These are phyloP conservation scores for Alca torda DNA, from an alignment of 2,797 vertebrate species.

Conservation along the genomic window DNA sequence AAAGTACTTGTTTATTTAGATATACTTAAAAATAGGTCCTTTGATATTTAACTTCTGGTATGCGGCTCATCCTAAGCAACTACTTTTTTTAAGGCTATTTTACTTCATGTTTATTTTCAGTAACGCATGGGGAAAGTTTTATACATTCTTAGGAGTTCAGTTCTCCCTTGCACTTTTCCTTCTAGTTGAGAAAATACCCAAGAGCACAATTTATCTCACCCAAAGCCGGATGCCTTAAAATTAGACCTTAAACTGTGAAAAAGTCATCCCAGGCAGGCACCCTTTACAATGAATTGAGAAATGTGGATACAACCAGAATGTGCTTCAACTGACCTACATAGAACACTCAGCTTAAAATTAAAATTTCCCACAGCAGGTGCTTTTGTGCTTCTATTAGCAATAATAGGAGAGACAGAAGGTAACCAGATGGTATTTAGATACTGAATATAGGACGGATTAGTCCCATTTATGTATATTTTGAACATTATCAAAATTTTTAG, in stretches of 20 bases:
- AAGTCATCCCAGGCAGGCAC: not conserved
- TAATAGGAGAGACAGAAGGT: not conserved
- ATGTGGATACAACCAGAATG: not conserved
- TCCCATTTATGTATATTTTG: not conserved
- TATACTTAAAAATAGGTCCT: slow-evolving; percentile 42
- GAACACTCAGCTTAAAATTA: slow-evolving; percentile 27
- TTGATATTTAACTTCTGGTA: slow-evolving; percentile 36
- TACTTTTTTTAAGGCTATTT: not conserved
- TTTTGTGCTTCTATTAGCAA: slow-evolving; percentile 32
- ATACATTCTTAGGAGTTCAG: not conserved
- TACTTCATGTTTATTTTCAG: not conserved
- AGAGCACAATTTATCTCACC: not conserved
- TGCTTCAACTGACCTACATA: slow-evolving; percentile 37
- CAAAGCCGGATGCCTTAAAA: not conserved
- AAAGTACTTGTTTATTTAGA: slow-evolving; percentile 25
- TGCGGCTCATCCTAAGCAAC: not conserved
- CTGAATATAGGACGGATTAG: not conserved
- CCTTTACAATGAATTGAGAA: not conserved
- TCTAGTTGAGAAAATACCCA: not conserved
- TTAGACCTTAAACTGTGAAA: slow-evolving; percentile 13
- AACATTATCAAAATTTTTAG: not conserved
- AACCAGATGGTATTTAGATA: slow-evolving; percentile 40
- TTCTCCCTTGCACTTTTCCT: not conserved
- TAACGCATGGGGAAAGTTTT: not conserved
- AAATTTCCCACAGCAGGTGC: slow-evolving; percentile 38